Base-by-base conservation (phyloP, 2,888 invertebrate genomes). In the Hedya salicella region DNA sequence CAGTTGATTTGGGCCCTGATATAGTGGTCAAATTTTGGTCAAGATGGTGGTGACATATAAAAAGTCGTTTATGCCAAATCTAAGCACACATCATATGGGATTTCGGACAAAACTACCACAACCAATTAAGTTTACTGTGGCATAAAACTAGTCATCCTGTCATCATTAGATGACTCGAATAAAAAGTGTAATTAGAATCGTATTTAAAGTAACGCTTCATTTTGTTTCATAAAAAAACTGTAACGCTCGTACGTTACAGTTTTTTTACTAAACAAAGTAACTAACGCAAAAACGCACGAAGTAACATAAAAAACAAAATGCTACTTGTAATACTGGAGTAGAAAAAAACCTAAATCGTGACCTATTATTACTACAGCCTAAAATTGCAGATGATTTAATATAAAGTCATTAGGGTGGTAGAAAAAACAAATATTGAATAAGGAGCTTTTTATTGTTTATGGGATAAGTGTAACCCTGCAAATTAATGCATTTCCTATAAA, bases 141-240 rank as follows among this genome's bases (percentile, higher is more conserved):
- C 4, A 25, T 6, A 6, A 25, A 6, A 25, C 25, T 6, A 25
- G 25, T 25, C 16, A 16, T 30, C 11, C 13, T 48, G 16, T 56
- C 42, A n/a, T 16, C 36, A 36, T 36, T 36, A 44, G 48, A 32
- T 56, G 63, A 49, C 21, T 19, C 11, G 3, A 9, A 49, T 3
- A 64, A 64, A 50, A 57, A 64, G 32, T 32, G 49, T 42, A 57
- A 57, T 64, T 57, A 64, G 50, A 40, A 42, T 25, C 21, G 36
- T 46, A 53, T 42, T 64, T 62, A 54, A 17, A 54, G 3, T 46
- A 50, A 57, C 21, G 53, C 13, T 42, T 42, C 44, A 57, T 57
- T 25, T 25, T 17, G 17, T 44, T 16, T 2, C 13, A 25, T 44
- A 56, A 44, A 56, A 52, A 57, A 57, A 30, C 11, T 19, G 8